Conservation (phyloP, 2,797 vertebrate species). For the Picus viridis region DNA sequence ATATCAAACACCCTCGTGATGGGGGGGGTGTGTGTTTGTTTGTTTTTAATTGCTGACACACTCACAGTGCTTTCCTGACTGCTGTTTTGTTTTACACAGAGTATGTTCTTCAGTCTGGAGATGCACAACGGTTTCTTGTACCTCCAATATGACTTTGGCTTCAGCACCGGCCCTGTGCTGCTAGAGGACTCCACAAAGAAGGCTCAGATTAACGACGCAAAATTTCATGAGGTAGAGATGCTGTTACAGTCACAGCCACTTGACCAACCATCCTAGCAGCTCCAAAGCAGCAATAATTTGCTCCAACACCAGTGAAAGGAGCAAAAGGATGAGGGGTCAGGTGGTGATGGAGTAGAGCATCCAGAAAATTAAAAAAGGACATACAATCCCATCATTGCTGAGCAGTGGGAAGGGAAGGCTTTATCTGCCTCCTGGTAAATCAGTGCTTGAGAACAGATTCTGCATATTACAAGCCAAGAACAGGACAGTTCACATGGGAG, state of each 20-base stretch:
- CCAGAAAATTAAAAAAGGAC: not conserved
- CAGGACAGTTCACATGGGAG: not conserved
- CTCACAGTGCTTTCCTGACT: not conserved
- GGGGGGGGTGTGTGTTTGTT: accelerated
- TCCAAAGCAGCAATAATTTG: not conserved
- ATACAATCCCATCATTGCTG: not conserved
- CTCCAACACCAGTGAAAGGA: not conserved
- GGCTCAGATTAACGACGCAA: constrained; percentile 92
- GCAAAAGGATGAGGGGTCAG: not conserved
- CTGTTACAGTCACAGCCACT: not conserved
- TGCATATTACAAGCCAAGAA: not conserved
- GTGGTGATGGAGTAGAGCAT: not conserved
- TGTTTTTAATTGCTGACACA: not conserved
- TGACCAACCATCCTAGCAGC: not conserved
- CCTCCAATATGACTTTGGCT: constrained; percentile 94
- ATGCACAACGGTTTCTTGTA: constrained; percentile 90
- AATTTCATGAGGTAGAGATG: constrained; percentile 92
- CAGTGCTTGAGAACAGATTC: not conserved
- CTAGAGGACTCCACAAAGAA: constrained; percentile 88
- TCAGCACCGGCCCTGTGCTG: constrained; percentile 84
- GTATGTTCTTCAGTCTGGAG: constrained; percentile 92
- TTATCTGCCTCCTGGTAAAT: not conserved
- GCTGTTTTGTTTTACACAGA: constrained; percentile 79
- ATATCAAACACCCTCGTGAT: not conserved
- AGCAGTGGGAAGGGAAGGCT: not conserved